phyloP scores from a whole-genome alignment of 2,797 vertebrate genomes.

The Pempheris klunzingeri region DNA sequence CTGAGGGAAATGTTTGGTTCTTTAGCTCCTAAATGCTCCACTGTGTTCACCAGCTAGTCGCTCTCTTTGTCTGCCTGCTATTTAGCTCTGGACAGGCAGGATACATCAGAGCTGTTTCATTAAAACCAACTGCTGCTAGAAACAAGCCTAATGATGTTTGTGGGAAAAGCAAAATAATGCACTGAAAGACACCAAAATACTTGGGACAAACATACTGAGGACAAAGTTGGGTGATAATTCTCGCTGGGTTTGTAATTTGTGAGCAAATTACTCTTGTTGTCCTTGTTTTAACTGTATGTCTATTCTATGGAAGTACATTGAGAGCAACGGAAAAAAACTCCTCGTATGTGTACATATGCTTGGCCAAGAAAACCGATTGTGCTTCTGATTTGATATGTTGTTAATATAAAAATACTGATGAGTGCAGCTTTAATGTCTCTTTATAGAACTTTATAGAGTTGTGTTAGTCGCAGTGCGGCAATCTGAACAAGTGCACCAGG shows the following conservation, averaged over 20 bases:
- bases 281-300: too few species aligned
- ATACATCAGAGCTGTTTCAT: neutral
- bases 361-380: too few species aligned
- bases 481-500: neutral
- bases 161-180: neutral
- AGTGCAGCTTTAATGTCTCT: constrained; percentile 11
- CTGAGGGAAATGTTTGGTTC: constrained; percentile 3
- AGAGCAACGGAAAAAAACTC: too few species aligned
- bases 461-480: neutral
- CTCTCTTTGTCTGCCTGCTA: neutral
- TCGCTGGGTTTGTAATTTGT: constrained; percentile 9
- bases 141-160: neutral
- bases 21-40: neutral
- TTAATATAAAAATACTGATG: neutral
- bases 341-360: too few species aligned
- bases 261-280: too few species aligned
- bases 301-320: too few species aligned
- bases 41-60: neutral
- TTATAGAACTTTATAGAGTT: constrained; percentile 1
- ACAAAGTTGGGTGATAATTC: neutral
- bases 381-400: constrained; percentile 24
- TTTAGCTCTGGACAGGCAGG: neutral
- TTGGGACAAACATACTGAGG: too few species aligned
- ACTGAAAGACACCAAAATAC: neutral
- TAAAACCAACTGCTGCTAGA: neutral